Base-by-base conservation (phyloP, 2,113 vertebrate species). In the Brachypteracias leptosomus region DNA sequence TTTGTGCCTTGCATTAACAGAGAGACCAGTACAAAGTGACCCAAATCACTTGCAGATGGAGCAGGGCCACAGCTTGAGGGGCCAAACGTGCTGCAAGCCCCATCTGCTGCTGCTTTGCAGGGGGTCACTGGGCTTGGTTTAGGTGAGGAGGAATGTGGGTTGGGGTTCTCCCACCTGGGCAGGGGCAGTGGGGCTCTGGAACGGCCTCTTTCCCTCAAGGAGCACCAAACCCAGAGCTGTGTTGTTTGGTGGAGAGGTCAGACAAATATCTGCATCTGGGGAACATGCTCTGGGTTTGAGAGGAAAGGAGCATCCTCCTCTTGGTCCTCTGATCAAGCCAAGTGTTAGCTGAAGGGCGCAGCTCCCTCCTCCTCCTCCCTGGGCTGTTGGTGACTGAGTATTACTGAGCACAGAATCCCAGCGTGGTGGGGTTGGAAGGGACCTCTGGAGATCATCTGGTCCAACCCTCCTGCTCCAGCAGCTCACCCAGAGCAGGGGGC, bases 321-420 rank as follows among this genome's bases (percentile, higher is more conserved):
- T 2, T 1, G 22, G 20, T 10, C 42, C 76, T 61, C 7, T 11
- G 1, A 21, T 2, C 13, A 5, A 18, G 58, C 16, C 7, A 13
- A 20, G 61, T 6, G 0, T 33, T 3, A 6, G 63, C 55, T 12
- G 35, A 1, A 4, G 0, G 25, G 22, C 5, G 16, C 54, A 13
- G 66, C 71, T 65, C 84, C 63, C 62, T 51, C 67, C 57, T 46
- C 75, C 65, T 46, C 42, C 44, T 25, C 57, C 49, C 21, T 8
- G 29, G 63, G 46, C 54, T 51, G 66, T 1, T 31, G 82, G 15
- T 11, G 70, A 15, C 24, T 0, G 7, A 16, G 18, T 7, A 13
- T 25, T 25, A 8, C 7, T 0, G 4, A 38, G 3, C 55, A 31
- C 55, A 57, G 55, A 57, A 18, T 55, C 55, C 31, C 55, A 57